These are phyloP conservation scores for Crotalus tigris DNA, from an alignment of 2,113 vertebrate genomes.

Conservation along the genomic window DNA sequence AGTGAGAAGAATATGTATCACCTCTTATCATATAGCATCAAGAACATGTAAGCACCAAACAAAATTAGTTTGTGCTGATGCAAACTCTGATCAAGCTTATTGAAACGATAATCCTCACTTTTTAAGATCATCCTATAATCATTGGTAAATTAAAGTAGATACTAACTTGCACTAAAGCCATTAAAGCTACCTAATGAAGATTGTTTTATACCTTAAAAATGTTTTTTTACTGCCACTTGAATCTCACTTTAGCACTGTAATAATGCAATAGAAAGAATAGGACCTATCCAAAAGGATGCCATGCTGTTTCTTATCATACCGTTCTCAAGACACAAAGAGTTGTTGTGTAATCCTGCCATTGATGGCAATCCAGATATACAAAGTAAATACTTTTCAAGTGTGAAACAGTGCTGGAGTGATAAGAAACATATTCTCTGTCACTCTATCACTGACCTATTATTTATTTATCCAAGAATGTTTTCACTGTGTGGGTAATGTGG, in stretches of 20 bases:
- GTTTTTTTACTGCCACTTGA: too few relatives aligned
- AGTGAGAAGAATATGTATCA: too few relatives aligned
- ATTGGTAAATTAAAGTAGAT: neutral
- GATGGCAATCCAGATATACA: neutral
- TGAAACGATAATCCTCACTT: too few relatives aligned
- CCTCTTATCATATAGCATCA: too few relatives aligned
- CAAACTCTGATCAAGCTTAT: too few relatives aligned
- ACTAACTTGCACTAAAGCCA: neutral
- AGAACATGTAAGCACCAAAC: too few relatives aligned
- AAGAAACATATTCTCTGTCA: neutral
- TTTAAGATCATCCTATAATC: neutral
- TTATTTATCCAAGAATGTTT: neutral
- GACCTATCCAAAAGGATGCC: neutral
- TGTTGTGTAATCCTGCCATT: neutral
- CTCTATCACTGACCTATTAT: neutral
- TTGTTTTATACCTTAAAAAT: neutral
- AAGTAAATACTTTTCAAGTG: too few relatives aligned
- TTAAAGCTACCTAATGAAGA: neutral
- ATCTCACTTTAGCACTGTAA: neutral
- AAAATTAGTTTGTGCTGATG: too few relatives aligned
- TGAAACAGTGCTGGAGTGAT: neutral
- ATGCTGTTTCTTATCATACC: neutral
- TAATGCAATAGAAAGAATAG: neutral
- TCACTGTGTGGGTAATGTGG: neutral
- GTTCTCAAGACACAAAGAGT: neutral